Conservation (phyloP, 2,888 invertebrate genomes). For the Eledona agricola region DNA sequence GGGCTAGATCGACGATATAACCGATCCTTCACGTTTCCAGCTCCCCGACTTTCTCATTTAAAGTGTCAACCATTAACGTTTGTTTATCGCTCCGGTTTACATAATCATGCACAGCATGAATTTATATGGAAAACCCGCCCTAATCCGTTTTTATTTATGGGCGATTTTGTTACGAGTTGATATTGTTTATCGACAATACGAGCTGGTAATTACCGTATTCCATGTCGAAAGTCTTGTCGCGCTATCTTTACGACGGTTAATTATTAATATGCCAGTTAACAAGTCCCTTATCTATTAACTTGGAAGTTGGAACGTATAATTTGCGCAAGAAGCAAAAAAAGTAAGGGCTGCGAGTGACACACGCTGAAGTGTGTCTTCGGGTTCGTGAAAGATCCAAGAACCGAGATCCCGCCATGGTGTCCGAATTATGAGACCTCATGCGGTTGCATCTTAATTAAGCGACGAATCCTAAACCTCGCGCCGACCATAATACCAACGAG, state of each 20-base stretch:
- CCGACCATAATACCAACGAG: constrained; percentile 28
- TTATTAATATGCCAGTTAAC: constrained; percentile 30
- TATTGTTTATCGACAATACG: constrained; percentile 6
- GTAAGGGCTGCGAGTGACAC: no score
- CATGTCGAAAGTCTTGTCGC: constrained; percentile 24
- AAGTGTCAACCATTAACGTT: constrained; percentile 40
- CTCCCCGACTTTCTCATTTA: constrained; percentile 45
- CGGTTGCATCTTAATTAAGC: constrained; percentile 32
- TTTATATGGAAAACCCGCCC: constrained; percentile 41
- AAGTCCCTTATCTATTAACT: constrained; percentile 29
- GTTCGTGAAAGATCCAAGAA: no score
- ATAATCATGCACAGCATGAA: constrained; percentile 42
- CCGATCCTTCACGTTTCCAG: constrained; percentile 33
- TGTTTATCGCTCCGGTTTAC: constrained; percentile 41
- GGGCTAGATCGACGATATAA: constrained; percentile 31
- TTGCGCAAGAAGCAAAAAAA: no score
- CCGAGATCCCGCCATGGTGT: constrained; percentile 15
- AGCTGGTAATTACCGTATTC: constrained; percentile 20
- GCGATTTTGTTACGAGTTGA: constrained; percentile 10
- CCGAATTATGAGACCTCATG: constrained; percentile 15
- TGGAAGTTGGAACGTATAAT: not conserved
- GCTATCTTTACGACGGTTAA: constrained; percentile 30
- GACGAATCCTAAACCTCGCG: no score
- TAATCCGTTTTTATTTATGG: constrained; percentile 35
- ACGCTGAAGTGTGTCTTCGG: no score